Conservation (phyloP, 2,113 vertebrate species). For the Camelus bactrianus region DNA sequence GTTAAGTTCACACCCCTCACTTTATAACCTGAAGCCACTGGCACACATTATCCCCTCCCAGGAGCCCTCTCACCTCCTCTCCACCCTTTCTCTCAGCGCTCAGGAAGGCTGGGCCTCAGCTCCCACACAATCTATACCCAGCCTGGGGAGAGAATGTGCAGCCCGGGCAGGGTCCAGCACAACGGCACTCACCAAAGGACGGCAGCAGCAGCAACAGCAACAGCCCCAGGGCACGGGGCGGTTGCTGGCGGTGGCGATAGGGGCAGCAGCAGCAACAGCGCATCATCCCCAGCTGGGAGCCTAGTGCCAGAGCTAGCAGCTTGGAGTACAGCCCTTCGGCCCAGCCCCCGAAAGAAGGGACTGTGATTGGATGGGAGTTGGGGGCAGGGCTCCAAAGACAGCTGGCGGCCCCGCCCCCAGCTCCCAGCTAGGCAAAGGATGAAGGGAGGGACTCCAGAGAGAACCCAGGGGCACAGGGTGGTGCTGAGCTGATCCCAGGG, state of each 20-base stretch:
- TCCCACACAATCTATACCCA: background rate
- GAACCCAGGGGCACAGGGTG: background rate
- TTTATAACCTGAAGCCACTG: background rate
- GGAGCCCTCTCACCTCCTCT: background rate
- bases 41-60: background rate
- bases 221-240: slow-evolving; percentile 2
- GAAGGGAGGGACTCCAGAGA: background rate
- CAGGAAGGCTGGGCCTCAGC: background rate
- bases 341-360: slow-evolving; percentile 53
- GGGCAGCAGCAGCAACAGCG: background rate
- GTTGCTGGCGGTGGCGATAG: background rate
- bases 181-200: slow-evolving; percentile 67
- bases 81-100: background rate
- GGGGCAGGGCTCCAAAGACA: slow-evolving; percentile 44
- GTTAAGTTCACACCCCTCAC: background rate
- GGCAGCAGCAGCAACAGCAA: slow-evolving; percentile 70
- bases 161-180: background rate
- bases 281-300: slow-evolving; percentile 72
- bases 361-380: slow-evolving; percentile 64
- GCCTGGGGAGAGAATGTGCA: background rate
- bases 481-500: background rate
- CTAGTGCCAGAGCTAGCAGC: slow-evolving; percentile 54
- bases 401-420: background rate
- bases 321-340: background rate
- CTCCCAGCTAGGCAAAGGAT: background rate